Evolutionary conservation across 2,888 invertebrate species (phyloP).

Genomic region (Reticulitermes lucifugus): DNA sequence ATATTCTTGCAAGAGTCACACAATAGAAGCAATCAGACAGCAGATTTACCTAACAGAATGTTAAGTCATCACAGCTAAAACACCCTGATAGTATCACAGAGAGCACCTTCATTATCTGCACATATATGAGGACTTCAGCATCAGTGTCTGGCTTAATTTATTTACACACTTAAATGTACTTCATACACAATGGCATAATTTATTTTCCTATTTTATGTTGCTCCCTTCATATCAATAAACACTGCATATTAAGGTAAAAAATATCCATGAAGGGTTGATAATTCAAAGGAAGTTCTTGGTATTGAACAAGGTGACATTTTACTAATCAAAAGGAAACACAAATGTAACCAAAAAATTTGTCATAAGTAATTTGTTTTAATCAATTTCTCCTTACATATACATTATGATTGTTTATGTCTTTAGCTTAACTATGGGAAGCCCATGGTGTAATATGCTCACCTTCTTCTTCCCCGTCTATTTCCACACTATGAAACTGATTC

Average conservation of each 20-base stretch:
- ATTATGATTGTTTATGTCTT: not conserved
- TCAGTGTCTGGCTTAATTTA: not conserved
- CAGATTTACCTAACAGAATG: not conserved
- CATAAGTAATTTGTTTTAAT: too few species aligned
- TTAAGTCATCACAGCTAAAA: not conserved
- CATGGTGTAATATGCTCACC: not conserved
- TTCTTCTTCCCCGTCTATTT: slow-evolving; percentile 34
- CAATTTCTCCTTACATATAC: not conserved
- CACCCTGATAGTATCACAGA: not conserved
- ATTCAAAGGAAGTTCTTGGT: slow-evolving; percentile 23
- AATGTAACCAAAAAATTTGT: not conserved
- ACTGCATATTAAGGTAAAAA: slow-evolving; percentile 2
- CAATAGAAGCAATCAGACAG: not conserved
- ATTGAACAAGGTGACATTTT: slow-evolving; percentile 32
- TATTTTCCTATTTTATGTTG: slow-evolving; percentile 6
- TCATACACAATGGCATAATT: not conserved
- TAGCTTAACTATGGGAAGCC: not conserved
- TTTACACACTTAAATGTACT: slow-evolving; percentile 14
- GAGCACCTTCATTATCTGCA: not conserved
- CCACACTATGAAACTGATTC: not conserved
- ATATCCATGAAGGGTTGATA: not conserved
- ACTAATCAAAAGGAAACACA: not conserved
- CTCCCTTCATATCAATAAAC: not conserved
- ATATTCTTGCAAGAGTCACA: not conserved
- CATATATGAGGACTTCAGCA: not conserved